These are phyloP conservation scores for Halocaridina rubra DNA, from an alignment of 2,888 invertebrate genomes.

Conservation along the genomic window DNA sequence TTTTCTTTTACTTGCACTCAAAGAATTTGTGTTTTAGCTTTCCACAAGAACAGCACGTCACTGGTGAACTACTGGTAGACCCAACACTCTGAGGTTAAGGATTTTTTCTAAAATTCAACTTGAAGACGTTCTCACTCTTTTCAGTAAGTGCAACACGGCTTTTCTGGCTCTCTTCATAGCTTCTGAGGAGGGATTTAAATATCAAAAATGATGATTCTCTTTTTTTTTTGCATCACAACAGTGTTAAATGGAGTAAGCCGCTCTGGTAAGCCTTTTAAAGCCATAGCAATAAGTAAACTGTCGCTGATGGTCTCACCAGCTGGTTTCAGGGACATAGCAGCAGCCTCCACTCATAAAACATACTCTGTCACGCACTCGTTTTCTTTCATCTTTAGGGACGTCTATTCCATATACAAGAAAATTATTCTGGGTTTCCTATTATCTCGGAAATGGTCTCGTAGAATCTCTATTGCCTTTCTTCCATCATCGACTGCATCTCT, in stretches of 20 bases:
- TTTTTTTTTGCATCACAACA: constrained; percentile 10
- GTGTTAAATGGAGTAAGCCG: constrained; percentile 1
- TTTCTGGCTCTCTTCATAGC: no score
- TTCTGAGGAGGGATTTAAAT: no score
- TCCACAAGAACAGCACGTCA: background rate
- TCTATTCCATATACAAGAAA: background rate
- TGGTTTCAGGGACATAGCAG: background rate
- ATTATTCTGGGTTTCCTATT: no score
- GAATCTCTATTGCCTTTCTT: constrained; percentile 10
- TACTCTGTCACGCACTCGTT: background rate
- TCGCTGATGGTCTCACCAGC: no score
- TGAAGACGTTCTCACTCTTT: background rate
- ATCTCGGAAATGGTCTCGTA: no score
- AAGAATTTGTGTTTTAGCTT: background rate
- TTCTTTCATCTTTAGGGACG: no score
- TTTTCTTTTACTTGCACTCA: no score
- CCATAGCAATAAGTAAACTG: no score
- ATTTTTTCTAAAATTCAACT: background rate
- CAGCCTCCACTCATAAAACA: constrained; percentile 11
- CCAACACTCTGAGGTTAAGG: no score
- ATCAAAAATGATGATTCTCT: background rate
- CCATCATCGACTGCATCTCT: no score
- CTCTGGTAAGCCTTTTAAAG: no score
- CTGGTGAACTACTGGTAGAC: background rate
- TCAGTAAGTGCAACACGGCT: background rate